Conservation (phyloP, 2,888 invertebrate genomes). For the Heteromurus nitidus region DNA sequence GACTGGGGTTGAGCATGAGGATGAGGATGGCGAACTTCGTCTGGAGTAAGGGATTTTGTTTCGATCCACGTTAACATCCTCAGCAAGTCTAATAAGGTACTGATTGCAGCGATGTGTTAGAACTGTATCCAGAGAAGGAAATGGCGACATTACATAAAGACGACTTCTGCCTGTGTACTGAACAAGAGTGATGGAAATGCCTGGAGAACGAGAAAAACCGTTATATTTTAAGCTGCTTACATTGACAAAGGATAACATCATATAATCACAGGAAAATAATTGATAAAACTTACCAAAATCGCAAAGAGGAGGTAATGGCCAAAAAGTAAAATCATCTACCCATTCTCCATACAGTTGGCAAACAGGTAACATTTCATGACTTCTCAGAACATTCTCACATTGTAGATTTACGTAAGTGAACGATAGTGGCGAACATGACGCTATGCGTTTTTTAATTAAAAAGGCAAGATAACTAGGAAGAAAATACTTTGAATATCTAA, state of each 20-base stretch:
- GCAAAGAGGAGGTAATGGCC: constrained; percentile 44
- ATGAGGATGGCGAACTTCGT: constrained; percentile 32
- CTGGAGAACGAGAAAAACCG: too few relatives aligned
- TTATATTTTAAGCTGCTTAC: too few relatives aligned
- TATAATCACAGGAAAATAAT: too few relatives aligned
- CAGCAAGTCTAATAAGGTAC: constrained; percentile 47
- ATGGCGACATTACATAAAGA: constrained; percentile 48
- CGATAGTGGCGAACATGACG: constrained; percentile 40
- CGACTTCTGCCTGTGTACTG: constrained; percentile 51
- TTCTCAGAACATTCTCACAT: background rate
- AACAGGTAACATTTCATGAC: constrained; percentile 22
- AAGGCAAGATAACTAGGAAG: constrained; percentile 36
- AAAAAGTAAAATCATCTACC: constrained; percentile 56
- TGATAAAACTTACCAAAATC: constrained; percentile 53
- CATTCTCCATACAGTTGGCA: constrained; percentile 51
- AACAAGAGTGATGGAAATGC: constrained; percentile 44
- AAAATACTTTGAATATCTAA: constrained; percentile 22
- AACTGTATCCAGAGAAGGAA: constrained; percentile 40
- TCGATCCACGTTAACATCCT: constrained; percentile 46
- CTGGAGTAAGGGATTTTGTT: constrained; percentile 47
- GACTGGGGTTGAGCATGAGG: constrained; percentile 45
- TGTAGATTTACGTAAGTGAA: constrained; percentile 46
- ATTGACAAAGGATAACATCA: too few relatives aligned
- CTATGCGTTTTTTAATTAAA: constrained; percentile 22
- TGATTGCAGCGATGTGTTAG: constrained; percentile 40